Conservation (phyloP, 2,888 invertebrate species). For the Caenorhabditis afra region DNA sequence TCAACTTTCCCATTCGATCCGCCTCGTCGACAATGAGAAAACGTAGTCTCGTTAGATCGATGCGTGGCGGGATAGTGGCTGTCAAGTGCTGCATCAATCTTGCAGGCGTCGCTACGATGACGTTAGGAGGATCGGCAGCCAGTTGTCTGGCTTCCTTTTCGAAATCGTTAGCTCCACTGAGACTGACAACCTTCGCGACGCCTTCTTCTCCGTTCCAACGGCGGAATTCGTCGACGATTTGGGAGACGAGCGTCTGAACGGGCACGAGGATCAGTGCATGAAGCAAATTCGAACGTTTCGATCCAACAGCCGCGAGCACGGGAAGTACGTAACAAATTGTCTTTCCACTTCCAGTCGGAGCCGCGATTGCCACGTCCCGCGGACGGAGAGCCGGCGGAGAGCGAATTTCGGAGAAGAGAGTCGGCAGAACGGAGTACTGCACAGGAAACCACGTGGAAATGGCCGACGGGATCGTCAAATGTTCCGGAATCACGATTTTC, state of each 20-base stretch:
- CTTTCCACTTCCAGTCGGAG: slow-evolving; percentile 96
- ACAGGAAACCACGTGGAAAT: slow-evolving; percentile 77
- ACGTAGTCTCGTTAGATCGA: slow-evolving; percentile 85
- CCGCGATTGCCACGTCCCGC: slow-evolving; percentile 94
- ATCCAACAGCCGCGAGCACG: slow-evolving; percentile 82
- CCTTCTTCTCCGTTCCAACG: slow-evolving; percentile 34
- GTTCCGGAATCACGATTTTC: slow-evolving; percentile 58
- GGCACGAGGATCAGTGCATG: slow-evolving; percentile 93
- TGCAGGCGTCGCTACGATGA: slow-evolving; percentile 94
- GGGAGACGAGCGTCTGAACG: slow-evolving; percentile 91
- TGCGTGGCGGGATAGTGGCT: slow-evolving; percentile 83
- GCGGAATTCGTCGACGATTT: slow-evolving; percentile 84
- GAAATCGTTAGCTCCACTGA: slow-evolving; percentile 55
- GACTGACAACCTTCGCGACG: slow-evolving; percentile 27
- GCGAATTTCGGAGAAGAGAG: slow-evolving; percentile 62
- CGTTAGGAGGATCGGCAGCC: slow-evolving; percentile 83
- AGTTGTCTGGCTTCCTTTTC: slow-evolving; percentile 48
- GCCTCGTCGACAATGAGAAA: slow-evolving; percentile 92
- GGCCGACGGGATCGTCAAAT: slow-evolving; percentile 39
- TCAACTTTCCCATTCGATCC: slow-evolving; percentile 92
- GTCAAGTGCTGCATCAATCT: slow-evolving; percentile 93
- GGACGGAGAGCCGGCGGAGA: slow-evolving; percentile 83
- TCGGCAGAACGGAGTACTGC: slow-evolving; percentile 74
- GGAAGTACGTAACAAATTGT: slow-evolving; percentile 95
- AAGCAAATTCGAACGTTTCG: slow-evolving; percentile 81